These are phyloP conservation scores for Yponomeuta malinellus DNA, from an alignment of 2,888 invertebrate species.

Conservation along the genomic window DNA sequence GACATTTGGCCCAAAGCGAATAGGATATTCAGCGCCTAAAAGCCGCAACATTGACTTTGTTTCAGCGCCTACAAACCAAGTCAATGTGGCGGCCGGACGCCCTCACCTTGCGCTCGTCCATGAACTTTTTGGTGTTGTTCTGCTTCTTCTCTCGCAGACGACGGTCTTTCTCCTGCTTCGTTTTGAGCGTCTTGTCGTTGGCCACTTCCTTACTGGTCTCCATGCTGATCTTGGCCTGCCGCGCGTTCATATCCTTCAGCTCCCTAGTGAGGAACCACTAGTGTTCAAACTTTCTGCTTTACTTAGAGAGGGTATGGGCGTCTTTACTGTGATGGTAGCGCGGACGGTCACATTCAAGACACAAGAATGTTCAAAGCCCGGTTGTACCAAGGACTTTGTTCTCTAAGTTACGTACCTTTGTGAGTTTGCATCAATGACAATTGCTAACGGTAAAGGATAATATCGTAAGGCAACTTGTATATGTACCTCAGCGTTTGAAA, in stretches of 20 bases:
- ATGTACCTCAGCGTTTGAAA: too few species aligned
- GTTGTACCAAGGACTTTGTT: too few species aligned
- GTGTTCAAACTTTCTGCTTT: neutral
- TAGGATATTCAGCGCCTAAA: too few species aligned
- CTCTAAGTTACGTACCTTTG: too few species aligned
- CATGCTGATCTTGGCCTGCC: constrained; percentile 96
- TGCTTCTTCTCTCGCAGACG: constrained; percentile 95
- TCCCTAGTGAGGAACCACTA: constrained; percentile 77
- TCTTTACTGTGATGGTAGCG: too few species aligned
- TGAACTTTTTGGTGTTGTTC: constrained; percentile 97
- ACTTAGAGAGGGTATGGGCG: too few species aligned
- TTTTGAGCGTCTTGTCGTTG: constrained; percentile 96
- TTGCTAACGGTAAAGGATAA: too few species aligned
- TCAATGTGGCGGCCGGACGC: neutral
- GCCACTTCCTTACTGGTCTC: constrained; percentile 97
- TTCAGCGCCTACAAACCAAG: neutral
- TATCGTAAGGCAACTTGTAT: too few species aligned
- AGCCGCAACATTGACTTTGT: neutral
- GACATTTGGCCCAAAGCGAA: too few species aligned
- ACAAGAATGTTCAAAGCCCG: too few species aligned
- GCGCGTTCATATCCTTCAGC: constrained; percentile 94
- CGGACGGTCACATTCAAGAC: too few species aligned
- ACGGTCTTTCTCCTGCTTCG: constrained; percentile 97
- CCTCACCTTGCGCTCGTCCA: constrained; percentile 91
- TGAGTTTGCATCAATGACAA: too few species aligned